Evolutionary conservation across 2,113 vertebrate species (phyloP).

Genomic region (Nothocercus nigrocapillus): DNA sequence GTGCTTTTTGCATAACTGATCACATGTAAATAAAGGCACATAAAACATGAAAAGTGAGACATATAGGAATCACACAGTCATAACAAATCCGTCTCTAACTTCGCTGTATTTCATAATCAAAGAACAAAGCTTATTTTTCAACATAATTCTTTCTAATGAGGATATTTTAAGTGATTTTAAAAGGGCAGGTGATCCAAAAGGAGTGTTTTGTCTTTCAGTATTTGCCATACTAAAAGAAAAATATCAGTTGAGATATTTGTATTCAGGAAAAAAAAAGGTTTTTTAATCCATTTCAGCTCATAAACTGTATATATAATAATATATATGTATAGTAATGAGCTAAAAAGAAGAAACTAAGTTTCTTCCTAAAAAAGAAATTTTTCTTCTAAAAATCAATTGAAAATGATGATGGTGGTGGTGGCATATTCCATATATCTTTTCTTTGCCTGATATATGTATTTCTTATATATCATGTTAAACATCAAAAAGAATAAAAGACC

Average conservation of each 20-base stretch:
- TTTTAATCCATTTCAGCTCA: neutral
- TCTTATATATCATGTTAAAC: neutral
- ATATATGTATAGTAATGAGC: neutral
- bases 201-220: neutral
- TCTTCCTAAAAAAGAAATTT: neutral
- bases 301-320: neutral
- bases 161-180: neutral
- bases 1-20: neutral
- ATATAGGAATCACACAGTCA: neutral
- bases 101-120: neutral
- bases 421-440: neutral
- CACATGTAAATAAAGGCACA: neutral
- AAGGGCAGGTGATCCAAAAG: neutral
- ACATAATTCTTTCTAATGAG: neutral
- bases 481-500: neutral
- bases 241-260: neutral
- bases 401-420: neutral
- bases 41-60: neutral
- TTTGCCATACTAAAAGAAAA: neutral
- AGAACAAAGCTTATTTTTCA: neutral
- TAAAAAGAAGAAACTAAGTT: neutral
- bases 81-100: neutral
- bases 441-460: neutral
- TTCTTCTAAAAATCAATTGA: neutral
- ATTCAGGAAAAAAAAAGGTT: neutral